Evolutionary conservation across 2,797 vertebrate genomes (phyloP).

Genomic region (Otolemur crassicaudatus): DNA sequence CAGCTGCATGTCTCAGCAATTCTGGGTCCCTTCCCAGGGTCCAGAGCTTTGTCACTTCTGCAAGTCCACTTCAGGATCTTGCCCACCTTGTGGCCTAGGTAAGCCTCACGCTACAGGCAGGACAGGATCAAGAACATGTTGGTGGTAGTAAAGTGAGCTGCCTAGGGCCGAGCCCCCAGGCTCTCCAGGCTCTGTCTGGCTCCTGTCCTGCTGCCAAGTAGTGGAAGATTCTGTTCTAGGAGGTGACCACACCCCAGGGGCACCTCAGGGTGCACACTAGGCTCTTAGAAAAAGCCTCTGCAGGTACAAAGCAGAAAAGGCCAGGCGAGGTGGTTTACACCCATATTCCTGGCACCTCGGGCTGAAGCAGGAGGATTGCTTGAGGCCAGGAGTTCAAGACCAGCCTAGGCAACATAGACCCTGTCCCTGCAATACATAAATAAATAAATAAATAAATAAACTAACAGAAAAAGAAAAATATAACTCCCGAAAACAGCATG

Average conservation of each 20-base stretch:
- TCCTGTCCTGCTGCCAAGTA: accelerated
- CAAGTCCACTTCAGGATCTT: accelerated
- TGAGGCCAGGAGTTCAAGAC: not conserved
- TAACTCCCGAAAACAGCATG: not conserved
- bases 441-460: not conserved
- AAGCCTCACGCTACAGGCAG: not conserved
- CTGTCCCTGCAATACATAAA: not conserved
- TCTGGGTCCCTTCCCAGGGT: accelerated
- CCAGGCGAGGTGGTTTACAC: not conserved
- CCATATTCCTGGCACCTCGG: not conserved
- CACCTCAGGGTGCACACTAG: not conserved
- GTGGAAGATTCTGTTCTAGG: not conserved
- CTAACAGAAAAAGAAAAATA: not conserved
- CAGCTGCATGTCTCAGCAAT: accelerated
- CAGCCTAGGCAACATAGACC: not conserved
- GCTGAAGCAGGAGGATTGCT: not conserved
- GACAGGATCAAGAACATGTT: accelerated
- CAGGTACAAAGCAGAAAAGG: not conserved
- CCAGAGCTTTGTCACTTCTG: not conserved
- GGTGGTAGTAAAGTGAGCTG: accelerated
- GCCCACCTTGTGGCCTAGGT: not conserved
- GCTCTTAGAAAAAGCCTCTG: not conserved
- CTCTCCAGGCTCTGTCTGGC: accelerated
- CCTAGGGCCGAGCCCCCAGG: not conserved
- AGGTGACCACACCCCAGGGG: not conserved